phyloP scores from a whole-genome alignment of 2,113 vertebrate species.

The Dissostichus mawsoni region DNA sequence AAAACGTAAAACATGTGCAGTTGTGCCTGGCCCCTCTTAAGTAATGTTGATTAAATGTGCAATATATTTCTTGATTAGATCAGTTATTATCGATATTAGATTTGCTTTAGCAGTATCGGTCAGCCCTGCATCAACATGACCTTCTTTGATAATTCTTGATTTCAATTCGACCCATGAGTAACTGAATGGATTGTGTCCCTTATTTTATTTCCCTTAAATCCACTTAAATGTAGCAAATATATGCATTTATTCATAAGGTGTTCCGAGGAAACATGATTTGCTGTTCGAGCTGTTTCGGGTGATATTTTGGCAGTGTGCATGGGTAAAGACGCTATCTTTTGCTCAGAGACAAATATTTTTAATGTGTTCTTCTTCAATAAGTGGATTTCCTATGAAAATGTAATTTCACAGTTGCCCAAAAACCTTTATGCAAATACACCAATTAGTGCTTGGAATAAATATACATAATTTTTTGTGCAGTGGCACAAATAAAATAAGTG shows the following conservation, averaged over 20 bases:
- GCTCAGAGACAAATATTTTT: conserved; percentile 8
- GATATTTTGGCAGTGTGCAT: neutral
- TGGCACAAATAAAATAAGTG: conserved; percentile 5
- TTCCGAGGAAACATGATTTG: neutral
- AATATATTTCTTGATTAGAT: too few relatives aligned
- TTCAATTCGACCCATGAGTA: neutral
- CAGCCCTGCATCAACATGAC: neutral
- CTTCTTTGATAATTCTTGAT: neutral
- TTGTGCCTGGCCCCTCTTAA: too few relatives aligned
- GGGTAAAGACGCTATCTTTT: neutral
- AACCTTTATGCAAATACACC: conserved; percentile 40
- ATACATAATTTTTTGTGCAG: conserved; percentile 1
- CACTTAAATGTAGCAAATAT: neutral
- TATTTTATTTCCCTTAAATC: neutral
- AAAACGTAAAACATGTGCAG: too few relatives aligned
- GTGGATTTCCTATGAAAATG: conserved; percentile 15
- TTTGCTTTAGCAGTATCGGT: neutral
- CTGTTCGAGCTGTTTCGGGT: neutral
- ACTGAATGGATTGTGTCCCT: neutral
- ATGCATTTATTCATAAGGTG: conserved; percentile 14
- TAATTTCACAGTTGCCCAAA: conserved; percentile 12
- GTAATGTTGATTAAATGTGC: too few relatives aligned
- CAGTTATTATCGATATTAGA: too few relatives aligned
- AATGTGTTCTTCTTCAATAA: conserved; percentile 23
- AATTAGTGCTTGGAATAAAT: conserved; percentile 42